Percentiles rank a stretch among this genome's conserved stretches.
These are phyloP conservation scores for Stichodactyla mertensii DNA, from an alignment of 64 coral and sea anemone genomes.

Conservation along the genomic window DNA sequence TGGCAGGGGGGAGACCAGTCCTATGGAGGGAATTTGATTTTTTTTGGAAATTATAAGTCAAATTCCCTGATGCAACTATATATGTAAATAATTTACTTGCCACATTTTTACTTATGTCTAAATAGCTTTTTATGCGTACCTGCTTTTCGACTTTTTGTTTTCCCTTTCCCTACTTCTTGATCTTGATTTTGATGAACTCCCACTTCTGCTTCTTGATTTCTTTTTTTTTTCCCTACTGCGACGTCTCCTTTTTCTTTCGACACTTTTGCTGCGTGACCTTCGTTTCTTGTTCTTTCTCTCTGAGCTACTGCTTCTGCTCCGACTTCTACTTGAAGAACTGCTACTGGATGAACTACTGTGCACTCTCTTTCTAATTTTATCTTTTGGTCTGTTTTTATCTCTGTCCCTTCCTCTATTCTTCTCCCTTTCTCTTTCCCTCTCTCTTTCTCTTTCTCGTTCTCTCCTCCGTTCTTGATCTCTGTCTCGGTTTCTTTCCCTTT, in stretches of 20 bases:
- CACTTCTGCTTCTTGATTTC: slow-evolving; percentile 62
- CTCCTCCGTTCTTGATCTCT: slow-evolving; percentile 12
- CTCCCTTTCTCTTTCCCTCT: slow-evolving; percentile 21
- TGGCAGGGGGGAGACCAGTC: too few species aligned
- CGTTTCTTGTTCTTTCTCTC: slow-evolving; percentile 25
- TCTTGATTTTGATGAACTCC: slow-evolving; percentile 61
- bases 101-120: too few species aligned
- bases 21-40: too few species aligned
- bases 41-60: too few species aligned
- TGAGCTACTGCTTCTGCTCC: slow-evolving; percentile 34
- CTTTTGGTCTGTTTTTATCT: slow-evolving; percentile 19
- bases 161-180: slow-evolving; percentile 78
- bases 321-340: slow-evolving; percentile 38
- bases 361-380: slow-evolving; percentile 32
- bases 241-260: slow-evolving; percentile 30
- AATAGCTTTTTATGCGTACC: slow-evolving; percentile 26
- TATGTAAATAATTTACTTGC: too few species aligned
- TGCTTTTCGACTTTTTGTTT: slow-evolving; percentile 64
- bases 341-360: slow-evolving; percentile 33
- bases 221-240: slow-evolving; percentile 70
- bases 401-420: slow-evolving; percentile 29
- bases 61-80: too few species aligned
- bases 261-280: slow-evolving; percentile 41
- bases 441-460: slow-evolving; percentile 19
- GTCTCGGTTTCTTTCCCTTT: slow-evolving; percentile 18